A percentile compares a stretch with the other conserved stretches of the same genome.
These are phyloP conservation scores for Phoebastria nigripes DNA, from an alignment of 2,797 vertebrate species.

Conservation along the genomic window DNA sequence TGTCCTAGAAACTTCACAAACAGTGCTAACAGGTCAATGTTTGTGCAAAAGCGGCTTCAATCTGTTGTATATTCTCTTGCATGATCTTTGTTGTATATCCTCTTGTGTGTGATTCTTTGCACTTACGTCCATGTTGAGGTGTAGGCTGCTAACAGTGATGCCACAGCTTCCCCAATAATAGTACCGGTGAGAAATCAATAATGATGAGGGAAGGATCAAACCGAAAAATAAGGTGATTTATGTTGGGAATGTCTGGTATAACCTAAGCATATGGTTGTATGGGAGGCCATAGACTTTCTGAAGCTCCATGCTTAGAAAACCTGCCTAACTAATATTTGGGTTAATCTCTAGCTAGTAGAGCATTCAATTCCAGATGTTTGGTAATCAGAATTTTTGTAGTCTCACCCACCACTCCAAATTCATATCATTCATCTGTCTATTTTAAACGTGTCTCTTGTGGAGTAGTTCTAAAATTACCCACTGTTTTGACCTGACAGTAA, in stretches of 20 bases:
- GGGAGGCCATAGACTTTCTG: not conserved
- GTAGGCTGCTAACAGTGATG: not conserved
- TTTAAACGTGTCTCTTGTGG: slow-evolving; percentile 13
- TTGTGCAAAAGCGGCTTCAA: not conserved
- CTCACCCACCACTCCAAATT: not conserved
- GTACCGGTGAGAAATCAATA: not conserved
- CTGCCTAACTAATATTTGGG: slow-evolving; percentile 19
- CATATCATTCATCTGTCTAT: slow-evolving; percentile 15
- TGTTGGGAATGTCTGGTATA: not conserved
- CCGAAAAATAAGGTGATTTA: not conserved
- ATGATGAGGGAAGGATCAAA: not conserved
- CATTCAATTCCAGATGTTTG: not conserved
- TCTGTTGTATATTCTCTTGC: fast-evolving
- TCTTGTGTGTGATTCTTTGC: not conserved
- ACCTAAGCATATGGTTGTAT: slow-evolving; percentile 14
- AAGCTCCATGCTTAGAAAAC: not conserved
- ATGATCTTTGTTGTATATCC: not conserved
- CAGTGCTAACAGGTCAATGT: not conserved
- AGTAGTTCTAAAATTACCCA: slow-evolving; percentile 36
- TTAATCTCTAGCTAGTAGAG: not conserved
- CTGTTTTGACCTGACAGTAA: not conserved
- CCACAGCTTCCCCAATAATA: not conserved
- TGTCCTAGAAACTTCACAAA: not conserved
- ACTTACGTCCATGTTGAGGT: fast-evolving
- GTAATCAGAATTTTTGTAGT: slow-evolving; percentile 29